A percentile compares a stretch with the other conserved stretches of the same genome.
These are phyloP conservation scores for Tipula lateralis DNA, from an alignment of 2,888 invertebrate species.

Conservation along the genomic window DNA sequence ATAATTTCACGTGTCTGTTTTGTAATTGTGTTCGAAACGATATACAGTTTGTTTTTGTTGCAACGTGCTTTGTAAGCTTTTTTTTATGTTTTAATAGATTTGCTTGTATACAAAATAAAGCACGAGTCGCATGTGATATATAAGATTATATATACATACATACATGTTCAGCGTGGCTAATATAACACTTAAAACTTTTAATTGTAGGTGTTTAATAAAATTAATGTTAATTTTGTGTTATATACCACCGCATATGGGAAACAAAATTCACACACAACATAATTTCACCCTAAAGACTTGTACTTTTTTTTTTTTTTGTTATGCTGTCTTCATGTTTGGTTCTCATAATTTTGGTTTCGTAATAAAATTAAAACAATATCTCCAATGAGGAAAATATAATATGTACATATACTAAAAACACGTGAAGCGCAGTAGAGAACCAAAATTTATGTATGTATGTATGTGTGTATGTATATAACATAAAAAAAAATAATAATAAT, in stretches of 20 bases:
- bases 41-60: not conserved
- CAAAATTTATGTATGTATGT: not conserved
- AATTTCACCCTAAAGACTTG: constrained; percentile 16
- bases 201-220: not conserved
- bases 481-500: not conserved
- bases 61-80: not conserved
- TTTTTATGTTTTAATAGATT: not conserved
- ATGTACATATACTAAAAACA: not conserved
- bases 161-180: not conserved
- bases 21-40: not conserved
- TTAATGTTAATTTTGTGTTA: not conserved
- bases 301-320: not conserved
- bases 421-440: constrained; percentile 9
- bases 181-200: not conserved
- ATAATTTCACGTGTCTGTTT: not conserved
- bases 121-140: not conserved
- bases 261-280: not conserved
- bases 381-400: not conserved
- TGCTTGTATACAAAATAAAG: not conserved
- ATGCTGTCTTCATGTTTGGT: not conserved
- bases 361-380: constrained; percentile 11
- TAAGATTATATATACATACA: not conserved
- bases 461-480: too few species aligned
- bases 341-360: not conserved
- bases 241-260: not conserved